phyloP scores from a whole-genome alignment of 2,113 vertebrate genomes.

The Microcebus tavaratra region DNA sequence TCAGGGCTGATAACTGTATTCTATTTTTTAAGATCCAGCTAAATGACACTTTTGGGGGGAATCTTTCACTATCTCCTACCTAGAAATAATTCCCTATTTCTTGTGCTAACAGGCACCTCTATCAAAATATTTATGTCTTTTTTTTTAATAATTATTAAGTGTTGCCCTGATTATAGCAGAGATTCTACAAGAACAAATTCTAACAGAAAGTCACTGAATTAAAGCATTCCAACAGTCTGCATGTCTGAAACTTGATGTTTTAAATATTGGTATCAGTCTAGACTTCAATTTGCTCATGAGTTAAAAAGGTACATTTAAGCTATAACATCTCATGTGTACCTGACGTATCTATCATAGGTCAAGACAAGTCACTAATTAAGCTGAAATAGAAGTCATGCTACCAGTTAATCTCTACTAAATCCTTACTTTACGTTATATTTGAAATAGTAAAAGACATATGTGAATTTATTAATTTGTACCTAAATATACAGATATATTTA shows the following conservation, averaged over 20 bases:
- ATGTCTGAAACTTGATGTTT: not conserved
- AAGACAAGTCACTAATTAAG: not conserved
- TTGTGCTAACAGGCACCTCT: not conserved
- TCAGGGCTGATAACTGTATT: not conserved
- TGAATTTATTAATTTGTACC: not conserved
- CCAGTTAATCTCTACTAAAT: not conserved
- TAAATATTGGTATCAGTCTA: not conserved
- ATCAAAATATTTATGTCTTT: conserved; percentile 2
- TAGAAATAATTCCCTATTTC: not conserved
- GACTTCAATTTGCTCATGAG: not conserved
- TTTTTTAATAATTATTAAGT: not conserved
- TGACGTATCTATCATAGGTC: not conserved
- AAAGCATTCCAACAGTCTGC: not conserved
- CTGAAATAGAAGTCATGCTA: not conserved
- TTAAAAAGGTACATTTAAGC: not conserved
- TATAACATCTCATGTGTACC: not conserved
- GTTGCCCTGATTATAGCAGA: not conserved
- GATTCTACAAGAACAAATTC: not conserved
- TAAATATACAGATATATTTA: not conserved
- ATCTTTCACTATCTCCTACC: not conserved
- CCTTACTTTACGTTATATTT: not conserved
- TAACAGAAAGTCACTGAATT: not conserved
- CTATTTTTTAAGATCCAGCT: not conserved
- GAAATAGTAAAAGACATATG: not conserved
- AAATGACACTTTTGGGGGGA: not conserved